Conservation (phyloP, 1,140 invertebrate species). For the Hestina assimilis region DNA sequence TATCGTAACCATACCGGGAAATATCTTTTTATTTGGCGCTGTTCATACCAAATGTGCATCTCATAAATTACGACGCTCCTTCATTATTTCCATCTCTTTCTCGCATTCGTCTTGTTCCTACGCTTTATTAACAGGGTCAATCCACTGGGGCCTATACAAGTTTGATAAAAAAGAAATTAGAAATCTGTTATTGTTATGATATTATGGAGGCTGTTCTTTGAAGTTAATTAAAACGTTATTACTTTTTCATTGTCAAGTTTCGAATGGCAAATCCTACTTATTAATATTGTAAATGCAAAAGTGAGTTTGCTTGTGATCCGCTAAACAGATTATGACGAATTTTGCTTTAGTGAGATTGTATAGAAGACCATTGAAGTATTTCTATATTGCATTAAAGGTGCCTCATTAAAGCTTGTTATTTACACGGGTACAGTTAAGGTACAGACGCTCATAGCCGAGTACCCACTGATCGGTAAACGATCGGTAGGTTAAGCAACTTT, state of each 20-base stretch:
- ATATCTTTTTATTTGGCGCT: slow-evolving; percentile 73
- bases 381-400: too few species aligned
- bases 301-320: too few species aligned
- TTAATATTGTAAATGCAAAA: too few species aligned
- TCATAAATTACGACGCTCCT: slow-evolving; percentile 74
- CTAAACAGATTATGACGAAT: too few species aligned
- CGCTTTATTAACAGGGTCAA: slow-evolving; percentile 66
- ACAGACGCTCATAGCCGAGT: too few species aligned
- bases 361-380: too few species aligned
- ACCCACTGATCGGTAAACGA: too few species aligned
- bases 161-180: slow-evolving; percentile 49
- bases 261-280: neutral
- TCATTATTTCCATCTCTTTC: slow-evolving; percentile 59
- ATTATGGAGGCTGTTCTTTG: neutral
- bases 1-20: slow-evolving; percentile 59
- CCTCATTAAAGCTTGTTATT: too few species aligned
- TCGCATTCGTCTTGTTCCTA: slow-evolving; percentile 56
- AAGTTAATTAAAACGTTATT: neutral
- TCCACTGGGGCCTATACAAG: slow-evolving; percentile 55
- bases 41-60: slow-evolving; percentile 77
- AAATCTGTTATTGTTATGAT: slow-evolving; percentile 20
- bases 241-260: neutral
- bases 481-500: too few species aligned
- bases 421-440: too few species aligned
- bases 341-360: too few species aligned